A percentile compares a stretch with the other conserved stretches of the same genome.
These are phyloP conservation scores for Xestia rhomboidea DNA, from an alignment of 2,888 invertebrate species.

Conservation along the genomic window DNA sequence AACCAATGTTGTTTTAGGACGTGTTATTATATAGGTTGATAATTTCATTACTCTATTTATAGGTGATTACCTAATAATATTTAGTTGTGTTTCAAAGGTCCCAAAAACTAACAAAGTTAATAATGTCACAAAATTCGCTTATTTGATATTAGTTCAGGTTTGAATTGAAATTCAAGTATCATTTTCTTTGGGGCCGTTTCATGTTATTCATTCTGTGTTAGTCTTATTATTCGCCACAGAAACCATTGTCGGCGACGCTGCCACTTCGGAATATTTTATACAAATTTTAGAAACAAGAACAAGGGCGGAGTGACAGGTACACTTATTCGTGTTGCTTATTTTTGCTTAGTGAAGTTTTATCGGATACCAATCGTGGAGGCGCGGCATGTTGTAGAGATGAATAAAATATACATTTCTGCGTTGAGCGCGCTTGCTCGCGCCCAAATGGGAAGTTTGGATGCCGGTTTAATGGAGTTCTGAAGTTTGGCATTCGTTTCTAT, in stretches of 20 bases:
- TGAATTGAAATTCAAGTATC: constrained; percentile 75
- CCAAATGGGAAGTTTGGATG: constrained; percentile 85
- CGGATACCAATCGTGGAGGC: constrained; percentile 85
- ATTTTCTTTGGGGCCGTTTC: constrained; percentile 70
- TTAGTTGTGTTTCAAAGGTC: background rate
- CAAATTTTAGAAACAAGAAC: constrained; percentile 90
- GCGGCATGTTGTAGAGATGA: constrained; percentile 86
- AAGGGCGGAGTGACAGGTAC: constrained; percentile 89
- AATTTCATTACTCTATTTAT: background rate
- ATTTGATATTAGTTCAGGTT: constrained; percentile 64
- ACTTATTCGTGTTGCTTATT: constrained; percentile 88
- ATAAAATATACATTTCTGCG: constrained; percentile 88
- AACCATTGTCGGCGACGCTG: constrained; percentile 84
- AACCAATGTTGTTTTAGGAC: background rate
- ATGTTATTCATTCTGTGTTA: constrained; percentile 77
- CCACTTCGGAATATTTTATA: constrained; percentile 89
- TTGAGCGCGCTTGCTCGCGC: constrained; percentile 82
- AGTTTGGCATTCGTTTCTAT: constrained; percentile 88
- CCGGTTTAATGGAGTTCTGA: constrained; percentile 87
- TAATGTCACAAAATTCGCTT: constrained; percentile 29
- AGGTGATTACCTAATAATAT: background rate
- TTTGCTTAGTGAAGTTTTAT: constrained; percentile 87
- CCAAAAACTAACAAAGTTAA: constrained; percentile 5
- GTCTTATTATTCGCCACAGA: constrained; percentile 80
- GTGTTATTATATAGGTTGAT: background rate